Conservation (phyloP, 2,113 vertebrate species). For the Macroglossus sobrinus region DNA sequence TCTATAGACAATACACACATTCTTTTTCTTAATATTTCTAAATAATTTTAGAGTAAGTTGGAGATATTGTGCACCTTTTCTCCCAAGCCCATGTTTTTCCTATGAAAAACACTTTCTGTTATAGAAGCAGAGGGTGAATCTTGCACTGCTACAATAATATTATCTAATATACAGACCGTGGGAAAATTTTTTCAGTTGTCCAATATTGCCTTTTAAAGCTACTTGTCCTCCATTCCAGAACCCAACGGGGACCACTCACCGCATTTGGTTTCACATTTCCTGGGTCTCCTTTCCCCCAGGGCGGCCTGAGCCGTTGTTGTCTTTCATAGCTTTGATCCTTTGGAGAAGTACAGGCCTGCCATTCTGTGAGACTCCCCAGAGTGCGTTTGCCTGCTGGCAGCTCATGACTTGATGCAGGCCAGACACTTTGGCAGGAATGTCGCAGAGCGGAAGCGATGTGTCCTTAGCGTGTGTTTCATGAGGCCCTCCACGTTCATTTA, state of each 20-base stretch:
- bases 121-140: background rate
- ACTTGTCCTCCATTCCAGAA: background rate
- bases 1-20: background rate
- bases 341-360: background rate
- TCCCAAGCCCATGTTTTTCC: background rate
- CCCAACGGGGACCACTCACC: fast-evolving
- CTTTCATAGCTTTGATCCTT: background rate
- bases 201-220: background rate
- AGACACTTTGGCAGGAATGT: background rate
- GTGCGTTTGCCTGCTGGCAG: background rate
- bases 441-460: background rate
- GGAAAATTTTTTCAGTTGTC: background rate
- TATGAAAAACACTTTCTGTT: background rate
- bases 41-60: background rate
- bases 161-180: too few relatives aligned
- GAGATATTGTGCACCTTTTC: background rate
- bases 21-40: background rate
- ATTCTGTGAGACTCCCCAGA: background rate
- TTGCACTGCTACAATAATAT: background rate
- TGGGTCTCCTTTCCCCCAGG: background rate
- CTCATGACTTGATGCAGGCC: background rate
- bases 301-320: background rate
- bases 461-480: background rate
- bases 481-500: background rate
- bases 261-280: background rate